A percentile compares a stretch with the other conserved stretches of the same genome.
Evolutionary conservation across 2,888 invertebrate genomes (phyloP).

Genomic region (Oxycera nigricornis): DNA sequence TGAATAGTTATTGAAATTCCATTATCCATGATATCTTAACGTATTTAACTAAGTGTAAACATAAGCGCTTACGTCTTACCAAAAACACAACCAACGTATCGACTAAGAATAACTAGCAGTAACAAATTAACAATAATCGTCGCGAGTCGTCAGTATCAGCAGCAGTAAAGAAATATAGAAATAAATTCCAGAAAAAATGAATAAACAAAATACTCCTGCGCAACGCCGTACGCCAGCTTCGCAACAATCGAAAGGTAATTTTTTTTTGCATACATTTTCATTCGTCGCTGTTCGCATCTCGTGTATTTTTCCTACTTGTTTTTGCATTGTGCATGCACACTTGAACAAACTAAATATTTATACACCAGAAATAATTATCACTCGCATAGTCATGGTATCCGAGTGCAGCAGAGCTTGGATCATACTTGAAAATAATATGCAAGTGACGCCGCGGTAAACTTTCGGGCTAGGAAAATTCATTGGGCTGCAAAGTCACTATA

Average conservation of each 20-base stretch:
- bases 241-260: slow-evolving; percentile 62
- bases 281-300: not conserved
- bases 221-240: slow-evolving; percentile 64
- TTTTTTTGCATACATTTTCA: slow-evolving; percentile 45
- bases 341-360: slow-evolving; percentile 1
- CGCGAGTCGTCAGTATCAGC: not conserved
- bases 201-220: slow-evolving; percentile 62
- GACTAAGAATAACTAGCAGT: not conserved
- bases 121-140: not conserved
- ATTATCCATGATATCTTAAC: not conserved
- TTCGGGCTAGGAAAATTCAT: too few species aligned
- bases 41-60: slow-evolving; percentile 13
- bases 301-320: not conserved
- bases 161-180: not conserved
- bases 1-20: not conserved
- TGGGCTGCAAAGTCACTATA: too few species aligned
- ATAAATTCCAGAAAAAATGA: slow-evolving; percentile 30
- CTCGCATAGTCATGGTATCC: not conserved
- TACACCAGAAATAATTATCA: not conserved
- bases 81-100: slow-evolving; percentile 30
- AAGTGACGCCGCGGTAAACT: too few species aligned
- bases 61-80: slow-evolving; percentile 38
- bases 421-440: too few species aligned
- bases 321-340: not conserved
- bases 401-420: not conserved